Evolutionary conservation across 2,888 invertebrate genomes (phyloP), one percentile per base, ranked within the genome.

Genomic region (Drosophila diplacantha): DNA sequence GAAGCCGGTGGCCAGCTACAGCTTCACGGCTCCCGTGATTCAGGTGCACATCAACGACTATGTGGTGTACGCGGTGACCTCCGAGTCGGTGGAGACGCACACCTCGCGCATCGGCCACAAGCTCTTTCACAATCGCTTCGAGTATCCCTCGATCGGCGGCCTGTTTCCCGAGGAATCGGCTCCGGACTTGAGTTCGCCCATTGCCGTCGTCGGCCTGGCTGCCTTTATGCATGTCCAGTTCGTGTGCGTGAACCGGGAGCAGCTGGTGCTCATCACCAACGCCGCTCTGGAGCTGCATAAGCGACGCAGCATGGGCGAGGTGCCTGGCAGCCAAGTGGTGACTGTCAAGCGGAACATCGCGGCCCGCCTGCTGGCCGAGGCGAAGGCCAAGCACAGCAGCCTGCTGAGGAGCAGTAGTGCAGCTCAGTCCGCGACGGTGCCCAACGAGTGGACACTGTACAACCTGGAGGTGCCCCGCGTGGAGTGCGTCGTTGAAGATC

Each of bases 81-180:
- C 92, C 66, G 92, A 92, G 58, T 94, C 94, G 0, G 89, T 95
- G 39, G 94, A 95, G 86, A 92, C 93, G 0, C 95, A 94, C 80
- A 94, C 94, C 0, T 89, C 92, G 22, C 89, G 93, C 44, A 90
- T 92, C 52, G 91, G 92, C 0, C 92, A 93, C 77, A 90, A 91
- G 66, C 84, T 92, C 2, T 90, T 91, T 52, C 89, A 90, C 34
- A 88, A 86, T 74, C 86, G 86, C 14, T 88, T 87, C 55, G 88
- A 88, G 70, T 88, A 88, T 68, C 87, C 88, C 43, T 82, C 85
- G 47, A 78, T 87, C 32, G 85, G 86, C 3, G 79, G 79, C 8
- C 71, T 86, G 8, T 88, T 86, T 47, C 87, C 87, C 2, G 86
- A 87, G 61, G 88, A 88, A 44, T 87, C 87, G 3, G 76, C 83